phyloP scores from a whole-genome alignment of 2,113 vertebrate genomes.

The Rhinopomastus cyanomelas region DNA sequence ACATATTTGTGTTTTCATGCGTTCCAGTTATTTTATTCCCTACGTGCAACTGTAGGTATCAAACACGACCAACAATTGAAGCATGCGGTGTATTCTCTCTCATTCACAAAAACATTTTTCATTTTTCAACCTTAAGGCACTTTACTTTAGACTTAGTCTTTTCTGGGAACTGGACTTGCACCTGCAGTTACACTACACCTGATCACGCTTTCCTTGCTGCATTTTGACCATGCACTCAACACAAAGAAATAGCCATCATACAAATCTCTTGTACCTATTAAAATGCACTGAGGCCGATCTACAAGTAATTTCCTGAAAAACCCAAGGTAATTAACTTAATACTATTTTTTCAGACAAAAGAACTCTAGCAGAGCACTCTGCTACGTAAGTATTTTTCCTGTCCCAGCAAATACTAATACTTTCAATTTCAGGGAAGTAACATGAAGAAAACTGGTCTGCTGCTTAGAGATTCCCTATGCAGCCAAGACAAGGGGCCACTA shows the following conservation, averaged over 20 bases:
- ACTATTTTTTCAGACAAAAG: conserved; percentile 18
- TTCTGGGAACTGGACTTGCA: not conserved
- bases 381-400: not conserved
- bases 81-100: not conserved
- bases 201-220: not conserved
- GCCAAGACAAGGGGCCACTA: not conserved
- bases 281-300: not conserved
- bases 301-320: not conserved
- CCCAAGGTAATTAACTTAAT: conserved; percentile 1
- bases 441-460: not conserved
- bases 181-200: not conserved
- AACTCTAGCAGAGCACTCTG: not conserved
- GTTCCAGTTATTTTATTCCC: not conserved
- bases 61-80: not conserved
- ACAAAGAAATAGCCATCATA: not conserved
- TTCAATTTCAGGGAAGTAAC: conserved; percentile 2
- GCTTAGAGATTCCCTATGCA: not conserved
- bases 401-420: not conserved
- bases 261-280: not conserved
- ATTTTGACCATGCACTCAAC: not conserved
- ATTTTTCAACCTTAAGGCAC: not conserved
- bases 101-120: not conserved
- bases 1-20: not conserved
- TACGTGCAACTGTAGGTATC: not conserved
- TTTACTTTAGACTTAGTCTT: not conserved